These are phyloP conservation scores for Cremastinae sp. DNA, from an alignment of 2,888 invertebrate genomes.

Conservation along the genomic window DNA sequence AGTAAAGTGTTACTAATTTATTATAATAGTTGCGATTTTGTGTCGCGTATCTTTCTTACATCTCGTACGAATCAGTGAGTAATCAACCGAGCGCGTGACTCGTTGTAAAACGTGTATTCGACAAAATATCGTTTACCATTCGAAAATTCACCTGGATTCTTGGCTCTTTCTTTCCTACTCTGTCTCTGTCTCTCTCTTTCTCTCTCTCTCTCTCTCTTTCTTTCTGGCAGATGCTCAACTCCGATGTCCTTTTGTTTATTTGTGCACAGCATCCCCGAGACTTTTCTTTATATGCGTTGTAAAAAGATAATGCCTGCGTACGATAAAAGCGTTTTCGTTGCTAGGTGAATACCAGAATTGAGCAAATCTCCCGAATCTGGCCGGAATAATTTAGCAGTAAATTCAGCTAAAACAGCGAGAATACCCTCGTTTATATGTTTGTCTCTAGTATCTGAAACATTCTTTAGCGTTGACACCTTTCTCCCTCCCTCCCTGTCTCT, in stretches of 20 bases:
- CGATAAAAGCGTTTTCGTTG: conserved; percentile 42
- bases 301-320: conserved; percentile 65
- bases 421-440: conserved; percentile 67
- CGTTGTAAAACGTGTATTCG: conserved; percentile 57
- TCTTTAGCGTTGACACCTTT: conserved; percentile 72
- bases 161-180: conserved; percentile 7
- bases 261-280: conserved; percentile 67
- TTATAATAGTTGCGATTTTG: conserved; percentile 76
- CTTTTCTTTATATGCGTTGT: conserved; percentile 60
- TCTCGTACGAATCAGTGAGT: conserved; percentile 74
- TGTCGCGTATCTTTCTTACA: conserved; percentile 63
- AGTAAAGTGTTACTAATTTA: conserved; percentile 77
- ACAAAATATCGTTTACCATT: conserved; percentile 32
- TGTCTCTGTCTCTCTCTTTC: not conserved
- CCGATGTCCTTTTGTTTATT: conserved; percentile 74
- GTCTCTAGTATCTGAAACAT: conserved; percentile 71
- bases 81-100: conserved; percentile 56
- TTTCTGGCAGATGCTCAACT: conserved; percentile 42
- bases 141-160: conserved; percentile 21
- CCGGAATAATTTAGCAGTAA: not conserved
- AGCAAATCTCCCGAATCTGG: not conserved
- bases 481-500: conserved; percentile 72
- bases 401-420: conserved; percentile 17
- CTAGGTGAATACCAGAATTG: not conserved
- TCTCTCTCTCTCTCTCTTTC: not conserved